Evolutionary conservation across 2,113 vertebrate genomes (phyloP), one percentile per base, ranked within the genome.

Genomic region (Xenopus borealis): DNA sequence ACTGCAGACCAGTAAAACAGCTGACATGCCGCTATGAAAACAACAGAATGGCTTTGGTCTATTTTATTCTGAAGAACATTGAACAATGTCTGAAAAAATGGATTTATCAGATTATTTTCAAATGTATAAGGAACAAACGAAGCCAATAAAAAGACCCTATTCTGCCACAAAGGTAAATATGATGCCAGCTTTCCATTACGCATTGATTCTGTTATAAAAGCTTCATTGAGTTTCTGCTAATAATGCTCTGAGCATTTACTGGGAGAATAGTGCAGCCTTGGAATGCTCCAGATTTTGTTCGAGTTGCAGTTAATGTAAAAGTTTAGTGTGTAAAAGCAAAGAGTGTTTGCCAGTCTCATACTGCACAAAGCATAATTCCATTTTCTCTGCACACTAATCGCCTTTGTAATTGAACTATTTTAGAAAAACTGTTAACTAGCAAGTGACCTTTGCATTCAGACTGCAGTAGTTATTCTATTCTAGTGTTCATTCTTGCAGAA

Each of bases 1-100:
- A 93, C 92, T 90, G 87, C 91, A 85, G 93, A 94, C 90, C 87
- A 87, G 88, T 89, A 90, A 92, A 93, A 92, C 88, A 92, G 90
- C 92, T 90, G 90, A 91, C 89, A 89, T 83, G 86, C 86, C 84
- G 89, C 86, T 86, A 84, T 71, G 79, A 88, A 90, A 92, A 91
- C 89, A 92, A 89, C 81, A 83, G 85, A 82, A 83, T 84, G 85
- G 82, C 85, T 91, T 83, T 78, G 78, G 79, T 79, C 85, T 83
- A 82, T 89, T 87, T 89, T 90, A 1, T n/a, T 50, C 14, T 83
- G 80, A 85, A 83, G 80, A 84, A 70, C 80, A 53, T 65, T 73
- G 82, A 83, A 82, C 79, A 80, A 50, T 70, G 71, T 71, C 59
- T 69, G 78, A 30, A 83, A n/a, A 78, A 19, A 67, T 80, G 82